These are phyloP conservation scores for Megaceryle maxima DNA, from an alignment of 2,113 vertebrate genomes.

Conservation along the genomic window DNA sequence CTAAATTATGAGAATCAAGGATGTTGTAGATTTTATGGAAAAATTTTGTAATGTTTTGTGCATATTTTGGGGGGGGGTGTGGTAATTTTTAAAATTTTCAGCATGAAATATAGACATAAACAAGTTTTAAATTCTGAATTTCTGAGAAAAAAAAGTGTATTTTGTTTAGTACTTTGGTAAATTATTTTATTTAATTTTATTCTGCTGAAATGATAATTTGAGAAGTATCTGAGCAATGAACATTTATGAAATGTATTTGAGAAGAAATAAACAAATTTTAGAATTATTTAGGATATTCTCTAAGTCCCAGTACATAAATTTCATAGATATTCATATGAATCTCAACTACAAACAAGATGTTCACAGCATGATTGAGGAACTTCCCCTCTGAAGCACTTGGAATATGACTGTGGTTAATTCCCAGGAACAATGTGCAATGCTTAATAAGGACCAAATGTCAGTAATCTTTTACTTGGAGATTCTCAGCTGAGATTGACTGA, in stretches of 20 bases:
- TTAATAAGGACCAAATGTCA: background rate
- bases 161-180: background rate
- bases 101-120: background rate
- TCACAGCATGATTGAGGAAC: background rate
- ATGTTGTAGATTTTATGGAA: accelerated
- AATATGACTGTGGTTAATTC: background rate
- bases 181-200: background rate
- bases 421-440: background rate
- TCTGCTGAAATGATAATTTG: background rate
- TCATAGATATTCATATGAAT: background rate
- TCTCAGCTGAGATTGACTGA: slow-evolving; percentile 26
- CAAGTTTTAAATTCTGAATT: background rate
- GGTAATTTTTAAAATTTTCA: background rate
- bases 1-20: background rate
- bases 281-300: background rate
- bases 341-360: background rate
- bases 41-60: background rate
- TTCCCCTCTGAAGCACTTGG: background rate
- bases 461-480: background rate
- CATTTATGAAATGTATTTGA: background rate
- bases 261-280: background rate
- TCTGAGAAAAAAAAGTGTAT: background rate
- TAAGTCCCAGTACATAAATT: background rate
- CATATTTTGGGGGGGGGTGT: accelerated
- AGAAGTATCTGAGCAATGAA: too few relatives aligned